Percentiles rank a stretch among this genome's conserved stretches.
These are phyloP conservation scores for Piliocolobus tephrosceles DNA, from an alignment of 2,113 vertebrate genomes.

Conservation along the genomic window DNA sequence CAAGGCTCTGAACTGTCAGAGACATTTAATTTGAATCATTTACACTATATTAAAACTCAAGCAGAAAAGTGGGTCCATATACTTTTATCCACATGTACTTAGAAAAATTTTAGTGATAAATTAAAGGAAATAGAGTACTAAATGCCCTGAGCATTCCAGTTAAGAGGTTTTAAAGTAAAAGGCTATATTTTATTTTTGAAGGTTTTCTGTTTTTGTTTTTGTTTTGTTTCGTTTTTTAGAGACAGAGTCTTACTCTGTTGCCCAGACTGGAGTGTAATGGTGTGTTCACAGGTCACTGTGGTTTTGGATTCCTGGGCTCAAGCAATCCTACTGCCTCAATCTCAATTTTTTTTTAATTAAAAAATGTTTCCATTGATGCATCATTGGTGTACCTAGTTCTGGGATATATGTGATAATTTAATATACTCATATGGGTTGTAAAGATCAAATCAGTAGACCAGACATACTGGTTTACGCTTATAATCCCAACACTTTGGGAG, in stretches of 20 bases:
- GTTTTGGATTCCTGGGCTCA: too few relatives aligned
- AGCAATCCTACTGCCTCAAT: too few relatives aligned
- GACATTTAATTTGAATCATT: background rate
- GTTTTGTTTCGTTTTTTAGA: background rate
- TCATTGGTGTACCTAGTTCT: background rate
- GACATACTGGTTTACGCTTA: too few relatives aligned
- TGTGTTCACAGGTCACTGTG: too few relatives aligned
- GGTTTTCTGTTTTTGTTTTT: too few relatives aligned
- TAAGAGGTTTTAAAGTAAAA: background rate
- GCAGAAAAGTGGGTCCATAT: background rate
- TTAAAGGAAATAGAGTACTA: background rate
- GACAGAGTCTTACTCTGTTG: too few relatives aligned
- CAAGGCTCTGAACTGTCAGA: background rate
- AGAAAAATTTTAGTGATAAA: background rate
- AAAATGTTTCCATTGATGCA: background rate
- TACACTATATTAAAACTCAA: background rate
- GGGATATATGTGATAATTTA: background rate
- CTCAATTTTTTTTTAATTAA: too few relatives aligned
- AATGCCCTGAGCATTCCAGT: background rate
- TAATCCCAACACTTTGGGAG: too few relatives aligned
- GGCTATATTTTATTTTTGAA: background rate
- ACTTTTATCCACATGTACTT: background rate
- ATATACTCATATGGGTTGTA: background rate
- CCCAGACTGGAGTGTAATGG: too few relatives aligned
- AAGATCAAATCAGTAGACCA: background rate